Conservation (phyloP, 2,113 vertebrate genomes). For the Murina feae region DNA sequence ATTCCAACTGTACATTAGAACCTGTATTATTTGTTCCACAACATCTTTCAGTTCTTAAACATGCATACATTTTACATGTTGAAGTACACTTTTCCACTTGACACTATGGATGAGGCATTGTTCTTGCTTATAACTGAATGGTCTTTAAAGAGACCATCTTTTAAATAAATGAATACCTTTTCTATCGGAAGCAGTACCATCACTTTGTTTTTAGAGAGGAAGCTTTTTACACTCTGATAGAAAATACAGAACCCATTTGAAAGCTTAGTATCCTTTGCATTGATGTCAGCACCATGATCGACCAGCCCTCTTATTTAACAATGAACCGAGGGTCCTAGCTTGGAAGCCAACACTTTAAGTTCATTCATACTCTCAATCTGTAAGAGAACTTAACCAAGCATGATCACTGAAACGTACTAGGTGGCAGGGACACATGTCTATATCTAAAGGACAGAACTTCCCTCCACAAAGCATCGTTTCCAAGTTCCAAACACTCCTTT, state of each 20-base stretch:
- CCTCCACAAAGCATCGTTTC: not conserved
- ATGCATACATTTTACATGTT: not conserved
- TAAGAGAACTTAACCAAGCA: not conserved
- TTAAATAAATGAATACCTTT: slow-evolving; percentile 29
- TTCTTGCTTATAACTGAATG: not conserved
- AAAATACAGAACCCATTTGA: slow-evolving; percentile 2
- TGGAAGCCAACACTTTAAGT: not conserved
- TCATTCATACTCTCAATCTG: not conserved
- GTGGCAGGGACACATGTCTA: not conserved
- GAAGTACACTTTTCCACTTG: not conserved
- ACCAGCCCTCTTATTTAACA: not conserved
- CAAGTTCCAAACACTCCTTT: not conserved
- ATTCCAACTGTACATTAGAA: not conserved
- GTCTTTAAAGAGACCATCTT: not conserved
- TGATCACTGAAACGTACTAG: not conserved
- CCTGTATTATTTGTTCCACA: not conserved
- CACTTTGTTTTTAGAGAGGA: slow-evolving; percentile 39
- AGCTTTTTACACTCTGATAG: not conserved
- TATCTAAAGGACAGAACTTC: not conserved
- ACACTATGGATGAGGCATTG: not conserved
- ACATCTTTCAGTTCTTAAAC: not conserved
- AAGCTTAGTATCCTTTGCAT: not conserved
- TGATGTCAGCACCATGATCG: not conserved
- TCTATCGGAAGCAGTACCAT: not conserved
- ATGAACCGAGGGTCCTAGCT: not conserved